Conservation (phyloP, 2,888 invertebrate species). For the Phasia obesa region DNA sequence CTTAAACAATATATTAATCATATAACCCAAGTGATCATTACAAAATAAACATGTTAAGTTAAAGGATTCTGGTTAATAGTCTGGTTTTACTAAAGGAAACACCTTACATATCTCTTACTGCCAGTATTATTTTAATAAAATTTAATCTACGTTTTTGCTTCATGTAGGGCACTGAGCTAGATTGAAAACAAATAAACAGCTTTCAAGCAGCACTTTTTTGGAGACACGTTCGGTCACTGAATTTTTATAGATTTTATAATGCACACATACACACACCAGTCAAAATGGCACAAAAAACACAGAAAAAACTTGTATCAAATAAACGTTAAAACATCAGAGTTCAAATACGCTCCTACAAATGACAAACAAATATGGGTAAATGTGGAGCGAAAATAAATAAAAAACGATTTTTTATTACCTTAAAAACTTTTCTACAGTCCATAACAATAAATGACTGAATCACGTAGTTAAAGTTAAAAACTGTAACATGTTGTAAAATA, state of each 20-base stretch:
- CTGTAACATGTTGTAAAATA: constrained; percentile 68
- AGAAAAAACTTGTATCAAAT: constrained; percentile 17
- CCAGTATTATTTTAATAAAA: too few species aligned
- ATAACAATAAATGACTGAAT: constrained; percentile 63
- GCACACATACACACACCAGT: constrained; percentile 27
- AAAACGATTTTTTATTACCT: not conserved
- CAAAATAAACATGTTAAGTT: too few species aligned
- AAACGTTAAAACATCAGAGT: constrained; percentile 28
- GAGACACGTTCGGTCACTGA: constrained; percentile 67
- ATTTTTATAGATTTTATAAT: constrained; percentile 68
- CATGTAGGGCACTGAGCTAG: not conserved
- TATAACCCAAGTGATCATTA: too few species aligned
- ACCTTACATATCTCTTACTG: too few species aligned
- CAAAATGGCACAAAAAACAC: not conserved
- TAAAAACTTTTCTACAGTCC: not conserved
- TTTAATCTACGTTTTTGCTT: too few species aligned
- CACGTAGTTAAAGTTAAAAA: constrained; percentile 69
- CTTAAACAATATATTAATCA: too few species aligned
- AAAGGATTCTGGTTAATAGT: too few species aligned
- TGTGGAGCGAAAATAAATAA: constrained; percentile 8
- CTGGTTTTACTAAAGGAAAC: too few species aligned
- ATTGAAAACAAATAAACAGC: constrained; percentile 37
- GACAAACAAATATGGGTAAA: constrained; percentile 35
- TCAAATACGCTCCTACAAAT: constrained; percentile 29
- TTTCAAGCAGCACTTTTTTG: not conserved